Evolutionary conservation across 2,888 invertebrate species (phyloP).

Genomic region (Carcina quercana): DNA sequence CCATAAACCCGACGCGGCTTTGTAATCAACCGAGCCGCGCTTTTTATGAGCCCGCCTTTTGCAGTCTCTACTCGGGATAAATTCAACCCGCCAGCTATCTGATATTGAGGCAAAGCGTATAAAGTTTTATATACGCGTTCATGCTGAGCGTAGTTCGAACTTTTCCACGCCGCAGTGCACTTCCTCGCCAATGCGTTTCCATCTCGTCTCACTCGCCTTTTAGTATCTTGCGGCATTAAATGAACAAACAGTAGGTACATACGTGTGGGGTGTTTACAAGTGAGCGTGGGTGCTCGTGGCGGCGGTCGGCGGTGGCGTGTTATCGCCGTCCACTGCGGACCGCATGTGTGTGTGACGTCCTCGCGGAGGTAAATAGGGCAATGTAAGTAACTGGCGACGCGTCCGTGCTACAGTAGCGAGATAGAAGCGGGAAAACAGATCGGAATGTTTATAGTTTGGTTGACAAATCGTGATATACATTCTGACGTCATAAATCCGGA

Average conservation of each 20-base stretch:
- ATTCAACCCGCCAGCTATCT: conserved; percentile 52
- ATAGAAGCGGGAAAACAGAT: too few relatives aligned
- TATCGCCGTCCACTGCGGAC: conserved; percentile 35
- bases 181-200: conserved; percentile 8
- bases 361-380: conserved; percentile 21
- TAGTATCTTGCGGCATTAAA: conserved; percentile 24
- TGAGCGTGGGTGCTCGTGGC: conserved; percentile 12
- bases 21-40: conserved; percentile 66
- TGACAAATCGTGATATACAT: too few relatives aligned
- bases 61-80: conserved; percentile 54
- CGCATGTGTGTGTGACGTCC: conserved; percentile 40
- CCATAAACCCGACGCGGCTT: conserved; percentile 54
- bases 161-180: conserved; percentile 7
- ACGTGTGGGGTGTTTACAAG: conserved; percentile 13
- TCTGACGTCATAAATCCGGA: too few relatives aligned
- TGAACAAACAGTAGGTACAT: conserved; percentile 21
- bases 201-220: conserved; percentile 4
- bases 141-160: conserved; percentile 1
- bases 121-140: conserved; percentile 18
- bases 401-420: too few relatives aligned
- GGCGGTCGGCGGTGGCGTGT: conserved; percentile 21
- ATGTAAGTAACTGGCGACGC: too few relatives aligned
- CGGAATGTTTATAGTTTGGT: too few relatives aligned
- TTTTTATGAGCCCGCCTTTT: conserved; percentile 64
- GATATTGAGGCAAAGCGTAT: conserved; percentile 39